Percentiles rank a stretch among this genome's conserved stretches.
These are phyloP conservation scores for Patella pellucida DNA, from an alignment of 2,888 invertebrate genomes.

Conservation along the genomic window DNA sequence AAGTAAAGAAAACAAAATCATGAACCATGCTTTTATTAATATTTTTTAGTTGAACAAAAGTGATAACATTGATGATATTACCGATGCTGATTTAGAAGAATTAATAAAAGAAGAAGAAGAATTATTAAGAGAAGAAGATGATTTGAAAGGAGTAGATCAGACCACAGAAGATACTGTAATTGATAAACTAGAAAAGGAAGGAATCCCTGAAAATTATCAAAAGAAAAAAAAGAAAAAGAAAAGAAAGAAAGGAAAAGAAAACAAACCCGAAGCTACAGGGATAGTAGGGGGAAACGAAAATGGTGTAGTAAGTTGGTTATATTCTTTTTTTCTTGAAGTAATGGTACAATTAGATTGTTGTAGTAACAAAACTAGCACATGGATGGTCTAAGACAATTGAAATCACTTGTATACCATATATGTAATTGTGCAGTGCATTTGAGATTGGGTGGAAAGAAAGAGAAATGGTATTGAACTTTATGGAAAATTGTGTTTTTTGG, in stretches of 20 bases:
- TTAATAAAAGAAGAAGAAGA: conserved; percentile 12
- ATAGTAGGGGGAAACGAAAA: not conserved
- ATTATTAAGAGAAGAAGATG: conserved; percentile 19
- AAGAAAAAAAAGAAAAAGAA: conserved; percentile 56
- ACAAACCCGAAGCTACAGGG: not conserved
- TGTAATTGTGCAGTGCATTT: too few species aligned
- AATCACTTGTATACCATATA: too few species aligned
- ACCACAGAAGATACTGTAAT: conserved; percentile 12
- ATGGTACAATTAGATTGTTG: too few species aligned
- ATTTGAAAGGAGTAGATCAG: not conserved
- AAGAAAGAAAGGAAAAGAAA: conserved; percentile 36
- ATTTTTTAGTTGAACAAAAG: conserved; percentile 15
- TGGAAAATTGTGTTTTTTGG: too few species aligned
- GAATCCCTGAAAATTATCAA: conserved; percentile 35
- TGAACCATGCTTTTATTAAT: too few species aligned
- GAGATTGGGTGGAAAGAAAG: too few species aligned
- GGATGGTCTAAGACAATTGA: too few species aligned
- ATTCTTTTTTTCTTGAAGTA: too few species aligned
- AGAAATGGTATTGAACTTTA: too few species aligned
- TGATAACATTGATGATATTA: not conserved
- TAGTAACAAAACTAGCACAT: too few species aligned
- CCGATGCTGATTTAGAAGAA: conserved; percentile 8
- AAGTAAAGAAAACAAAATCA: too few species aligned
- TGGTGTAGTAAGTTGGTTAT: not conserved
- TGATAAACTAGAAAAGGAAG: conserved; percentile 21